Conservation (phyloP, 2,113 vertebrate genomes). For the Thermophis baileyi region DNA sequence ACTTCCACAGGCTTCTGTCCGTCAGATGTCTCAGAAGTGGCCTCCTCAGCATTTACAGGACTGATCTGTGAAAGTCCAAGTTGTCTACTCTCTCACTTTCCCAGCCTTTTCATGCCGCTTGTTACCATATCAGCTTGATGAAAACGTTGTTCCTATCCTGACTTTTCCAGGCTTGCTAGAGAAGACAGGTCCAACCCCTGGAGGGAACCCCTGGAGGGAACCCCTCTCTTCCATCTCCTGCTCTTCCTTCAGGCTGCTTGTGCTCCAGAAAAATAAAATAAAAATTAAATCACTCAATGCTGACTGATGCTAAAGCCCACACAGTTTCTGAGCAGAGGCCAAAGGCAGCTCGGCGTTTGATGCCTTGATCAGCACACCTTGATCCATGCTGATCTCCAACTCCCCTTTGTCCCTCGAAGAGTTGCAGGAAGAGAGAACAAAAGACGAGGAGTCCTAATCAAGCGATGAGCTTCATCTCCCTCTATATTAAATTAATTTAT, state of each 20-base stretch:
- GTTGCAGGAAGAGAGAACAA: neutral
- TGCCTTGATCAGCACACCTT: neutral
- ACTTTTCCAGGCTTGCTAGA: neutral
- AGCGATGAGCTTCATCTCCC: neutral
- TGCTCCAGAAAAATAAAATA: neutral
- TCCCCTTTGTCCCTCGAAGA: neutral
- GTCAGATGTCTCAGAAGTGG: neutral
- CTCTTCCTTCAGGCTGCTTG: neutral
- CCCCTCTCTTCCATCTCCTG: neutral
- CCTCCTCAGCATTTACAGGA: neutral
- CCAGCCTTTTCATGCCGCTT: neutral
- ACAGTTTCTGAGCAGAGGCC: neutral
- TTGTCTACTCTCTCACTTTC: neutral
- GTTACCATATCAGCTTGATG: neutral
- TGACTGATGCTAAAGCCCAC: neutral
- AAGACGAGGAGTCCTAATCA: neutral
- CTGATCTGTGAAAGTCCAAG: neutral
- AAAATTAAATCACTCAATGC: neutral
- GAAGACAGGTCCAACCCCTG: neutral
- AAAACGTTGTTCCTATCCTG: neutral
- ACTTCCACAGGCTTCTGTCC: neutral
- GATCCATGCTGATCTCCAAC: neutral
- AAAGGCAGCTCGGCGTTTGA: neutral
- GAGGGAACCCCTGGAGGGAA: neutral
- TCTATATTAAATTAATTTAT: neutral